A percentile compares a stretch with the other conserved stretches of the same genome.
These are phyloP conservation scores for Sterrhoptilus dennistouni DNA, from an alignment of 2,113 vertebrate species.

Conservation along the genomic window DNA sequence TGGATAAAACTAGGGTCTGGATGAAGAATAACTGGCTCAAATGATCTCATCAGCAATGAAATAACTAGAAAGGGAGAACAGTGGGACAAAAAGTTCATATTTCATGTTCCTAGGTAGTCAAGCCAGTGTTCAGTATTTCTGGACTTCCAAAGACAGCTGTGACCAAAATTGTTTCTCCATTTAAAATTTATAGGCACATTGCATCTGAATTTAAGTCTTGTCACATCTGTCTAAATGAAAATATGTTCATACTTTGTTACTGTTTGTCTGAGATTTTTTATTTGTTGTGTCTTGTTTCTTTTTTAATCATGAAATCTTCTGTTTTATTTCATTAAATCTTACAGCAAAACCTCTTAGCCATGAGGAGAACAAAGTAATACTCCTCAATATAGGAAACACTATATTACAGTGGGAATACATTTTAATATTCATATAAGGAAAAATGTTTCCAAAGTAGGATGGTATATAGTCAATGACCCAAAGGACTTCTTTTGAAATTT, in stretches of 20 bases:
- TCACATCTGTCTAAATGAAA: not conserved
- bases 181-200: not conserved
- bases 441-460: not conserved
- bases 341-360: not conserved
- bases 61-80: not conserved
- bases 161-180: not conserved
- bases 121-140: not conserved
- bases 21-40: not conserved
- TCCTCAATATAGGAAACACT: not conserved
- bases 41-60: not conserved
- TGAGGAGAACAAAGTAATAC: not conserved
- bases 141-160: not conserved
- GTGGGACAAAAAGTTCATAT: not conserved
- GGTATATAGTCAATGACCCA: not conserved
- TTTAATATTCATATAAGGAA: not conserved
- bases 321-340: not conserved
- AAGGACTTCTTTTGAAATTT: not conserved
- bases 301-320: not conserved
- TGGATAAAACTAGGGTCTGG: not conserved
- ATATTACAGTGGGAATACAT: not conserved
- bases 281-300: not conserved
- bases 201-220: not conserved
- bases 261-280: not conserved
- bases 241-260: not conserved
- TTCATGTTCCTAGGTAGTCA: not conserved